Base-by-base conservation (phyloP, 2,797 vertebrate species). In the Acrossocheilus wenchowensis region DNA sequence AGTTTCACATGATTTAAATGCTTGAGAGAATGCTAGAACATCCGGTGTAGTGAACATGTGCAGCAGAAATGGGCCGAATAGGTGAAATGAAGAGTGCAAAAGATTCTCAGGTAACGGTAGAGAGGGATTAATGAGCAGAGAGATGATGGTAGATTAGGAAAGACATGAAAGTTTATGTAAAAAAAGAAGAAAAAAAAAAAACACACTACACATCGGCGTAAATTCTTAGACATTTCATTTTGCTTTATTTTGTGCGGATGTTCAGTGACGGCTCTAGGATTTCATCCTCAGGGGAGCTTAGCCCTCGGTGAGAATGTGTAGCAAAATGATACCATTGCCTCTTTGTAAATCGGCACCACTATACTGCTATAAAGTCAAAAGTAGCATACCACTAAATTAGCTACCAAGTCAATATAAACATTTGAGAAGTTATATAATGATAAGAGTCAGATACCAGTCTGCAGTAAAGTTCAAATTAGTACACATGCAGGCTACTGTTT, bases 61-160 rank as follows among this genome's bases (percentile, higher is more conserved):
- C 80, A 92, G 91, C 87, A 90, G 83, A 92, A 92, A 92, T 93
- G 93, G 90, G 90, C 93, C 92, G 92, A 89, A 10, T 43, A 57
- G 62, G 74, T 78, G 45, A 69, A 85, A 85, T 87, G 81, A 85
- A 60, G 85, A 77, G 85, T 90, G 87, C 21, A 85, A 91, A 91
- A 77, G 88, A 91, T 88, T 94, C 88, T 90, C 89, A 91, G 90
- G 92, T 92, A 91, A 93, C 93, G 93, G 93, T 93, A 92, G 91
- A 93, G 91, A 91, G 91, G 92, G 95, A 94, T 94, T 95, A 94
- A 95, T 95, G 95, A 94, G 89, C 93, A 93, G 92, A 94, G 92
- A 94, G 90, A 93, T 87, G 92, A 94, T 90, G 93, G 92, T 94
- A 94, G 94, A 95, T 96, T 95, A 95, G 92, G 92, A 92, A 94